Conservation (phyloP, 1,140 invertebrate genomes). For the Eriocheir sinensis region DNA sequence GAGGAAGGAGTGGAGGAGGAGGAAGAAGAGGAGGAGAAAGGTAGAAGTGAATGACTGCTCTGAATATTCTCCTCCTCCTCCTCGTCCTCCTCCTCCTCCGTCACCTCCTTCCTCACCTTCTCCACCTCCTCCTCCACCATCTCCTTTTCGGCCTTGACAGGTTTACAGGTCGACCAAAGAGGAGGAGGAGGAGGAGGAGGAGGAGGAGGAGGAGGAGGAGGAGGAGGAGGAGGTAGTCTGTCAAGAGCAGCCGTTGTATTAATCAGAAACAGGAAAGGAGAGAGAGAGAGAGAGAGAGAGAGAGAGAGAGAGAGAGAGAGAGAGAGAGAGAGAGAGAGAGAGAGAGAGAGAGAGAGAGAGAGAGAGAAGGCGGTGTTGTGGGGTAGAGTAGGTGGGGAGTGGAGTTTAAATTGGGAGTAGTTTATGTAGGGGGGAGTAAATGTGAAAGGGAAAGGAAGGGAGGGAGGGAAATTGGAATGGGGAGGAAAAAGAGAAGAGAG, state of each 20-base stretch:
- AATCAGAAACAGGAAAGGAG: conserved; percentile 54
- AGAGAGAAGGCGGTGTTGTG: background rate
- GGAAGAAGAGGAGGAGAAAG: conserved; percentile 15
- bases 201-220: background rate
- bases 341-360: conserved; percentile 31
- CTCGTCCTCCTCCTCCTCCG: background rate
- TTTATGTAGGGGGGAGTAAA: background rate
- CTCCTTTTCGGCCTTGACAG: too few relatives aligned
- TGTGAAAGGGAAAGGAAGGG: background rate
- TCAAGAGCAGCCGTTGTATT: conserved; percentile 60
- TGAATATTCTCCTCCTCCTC: too few relatives aligned
- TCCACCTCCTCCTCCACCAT: background rate
- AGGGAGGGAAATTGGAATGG: too few relatives aligned
- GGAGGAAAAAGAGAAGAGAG: background rate
- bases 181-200: background rate
- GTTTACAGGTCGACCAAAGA: background rate
- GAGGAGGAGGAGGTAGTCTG: background rate
- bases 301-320: conserved; percentile 31
- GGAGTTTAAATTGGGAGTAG: background rate
- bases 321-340: conserved; percentile 35
- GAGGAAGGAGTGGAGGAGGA: background rate
- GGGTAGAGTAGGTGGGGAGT: background rate
- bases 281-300: conserved; percentile 31
- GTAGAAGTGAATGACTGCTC: background rate
- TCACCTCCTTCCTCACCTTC: background rate